A percentile compares a stretch with the other conserved stretches of the same genome.
Conservation (phyloP, 2,797 vertebrate genomes). For the Molothrus aeneus region DNA sequence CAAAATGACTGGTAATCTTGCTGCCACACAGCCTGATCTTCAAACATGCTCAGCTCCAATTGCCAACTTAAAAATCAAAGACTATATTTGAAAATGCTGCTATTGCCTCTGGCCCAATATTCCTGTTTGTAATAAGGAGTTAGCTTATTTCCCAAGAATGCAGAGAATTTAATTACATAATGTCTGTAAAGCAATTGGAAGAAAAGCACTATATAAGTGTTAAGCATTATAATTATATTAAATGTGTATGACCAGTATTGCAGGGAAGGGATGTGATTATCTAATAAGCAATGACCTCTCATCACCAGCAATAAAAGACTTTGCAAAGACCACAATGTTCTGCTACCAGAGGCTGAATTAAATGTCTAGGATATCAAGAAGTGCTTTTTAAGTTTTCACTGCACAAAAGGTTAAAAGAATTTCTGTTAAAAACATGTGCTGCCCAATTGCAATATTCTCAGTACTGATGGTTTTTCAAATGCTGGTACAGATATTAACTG, state of each 20-base stretch:
- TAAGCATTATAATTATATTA: slow-evolving; percentile 58
- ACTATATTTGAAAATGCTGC: slow-evolving; percentile 14
- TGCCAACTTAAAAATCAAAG: slow-evolving; percentile 38
- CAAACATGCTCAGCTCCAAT: background rate
- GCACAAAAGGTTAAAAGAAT: slow-evolving; percentile 32
- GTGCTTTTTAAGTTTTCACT: slow-evolving; percentile 28
- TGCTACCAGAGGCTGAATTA: slow-evolving; percentile 43
- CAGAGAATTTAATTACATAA: slow-evolving; percentile 64
- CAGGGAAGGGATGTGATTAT: slow-evolving; percentile 56
- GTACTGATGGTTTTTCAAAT: slow-evolving; percentile 41
- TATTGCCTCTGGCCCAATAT: slow-evolving; percentile 26
- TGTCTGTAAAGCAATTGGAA: slow-evolving; percentile 55
- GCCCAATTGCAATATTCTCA: background rate
- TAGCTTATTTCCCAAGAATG: slow-evolving; percentile 64
- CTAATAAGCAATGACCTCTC: slow-evolving; percentile 59
- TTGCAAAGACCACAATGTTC: slow-evolving; percentile 19
- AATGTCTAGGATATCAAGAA: slow-evolving; percentile 31
- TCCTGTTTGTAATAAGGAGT: slow-evolving; percentile 35
- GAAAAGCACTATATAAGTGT: slow-evolving; percentile 52
- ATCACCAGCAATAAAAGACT: slow-evolving; percentile 52
- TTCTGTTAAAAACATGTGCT: slow-evolving; percentile 33
- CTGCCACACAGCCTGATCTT: background rate
- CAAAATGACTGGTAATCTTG: slow-evolving; percentile 21
- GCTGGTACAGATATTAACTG: slow-evolving; percentile 63
- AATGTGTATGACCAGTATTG: slow-evolving; percentile 38